phyloP scores from a whole-genome alignment of 2,888 invertebrate genomes.

The Colletes collaris region DNA sequence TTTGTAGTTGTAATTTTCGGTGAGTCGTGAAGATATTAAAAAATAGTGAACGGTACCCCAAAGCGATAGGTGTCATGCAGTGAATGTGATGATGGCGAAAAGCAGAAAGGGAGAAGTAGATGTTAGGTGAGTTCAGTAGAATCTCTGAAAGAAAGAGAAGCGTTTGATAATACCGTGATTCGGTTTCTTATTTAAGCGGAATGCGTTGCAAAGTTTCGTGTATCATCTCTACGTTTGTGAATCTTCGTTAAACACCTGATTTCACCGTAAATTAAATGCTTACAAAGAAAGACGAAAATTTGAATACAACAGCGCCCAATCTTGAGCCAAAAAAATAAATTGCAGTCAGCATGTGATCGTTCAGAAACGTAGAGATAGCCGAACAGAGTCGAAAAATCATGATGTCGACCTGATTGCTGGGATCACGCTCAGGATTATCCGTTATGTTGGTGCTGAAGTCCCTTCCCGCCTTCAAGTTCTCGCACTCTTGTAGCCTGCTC shows the following conservation, averaged over 20 bases:
- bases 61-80: conserved; percentile 71
- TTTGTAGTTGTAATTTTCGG: conserved; percentile 27
- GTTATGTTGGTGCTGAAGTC: conserved; percentile 69
- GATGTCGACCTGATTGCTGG: conserved; percentile 78
- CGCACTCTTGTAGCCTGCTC: conserved; percentile 56
- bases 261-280: background rate
- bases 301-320: background rate
- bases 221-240: conserved; percentile 33
- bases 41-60: conserved; percentile 49
- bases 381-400: conserved; percentile 52
- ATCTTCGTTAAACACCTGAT: background rate
- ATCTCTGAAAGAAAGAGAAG: conserved; percentile 76
- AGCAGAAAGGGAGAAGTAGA: conserved; percentile 68
- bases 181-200: conserved; percentile 27
- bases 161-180: conserved; percentile 46
- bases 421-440: conserved; percentile 76
- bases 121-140: conserved; percentile 68
- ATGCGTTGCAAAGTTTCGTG: conserved; percentile 21
- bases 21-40: conserved; percentile 26
- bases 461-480: conserved; percentile 50
- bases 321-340: background rate
- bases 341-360: conserved; percentile 6
- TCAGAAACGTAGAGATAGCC: conserved; percentile 50
- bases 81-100: conserved; percentile 65
- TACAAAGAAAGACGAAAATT: background rate